Evolutionary conservation across 35 echinoderm and acorn worm species (phyloP).

Genomic region (Apostichopus japonicus): DNA sequence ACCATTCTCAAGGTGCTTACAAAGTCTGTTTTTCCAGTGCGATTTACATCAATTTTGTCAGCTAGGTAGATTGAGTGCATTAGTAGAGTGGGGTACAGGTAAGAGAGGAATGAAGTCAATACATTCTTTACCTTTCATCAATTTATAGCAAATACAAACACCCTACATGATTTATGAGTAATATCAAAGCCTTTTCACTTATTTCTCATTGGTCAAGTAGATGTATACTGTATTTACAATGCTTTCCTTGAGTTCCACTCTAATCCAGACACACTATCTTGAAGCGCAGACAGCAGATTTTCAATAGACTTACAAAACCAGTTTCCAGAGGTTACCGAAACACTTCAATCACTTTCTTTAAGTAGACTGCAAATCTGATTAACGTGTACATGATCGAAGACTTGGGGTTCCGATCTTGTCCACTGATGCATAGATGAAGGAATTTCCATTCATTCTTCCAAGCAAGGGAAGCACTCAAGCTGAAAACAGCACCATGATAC

Average conservation of each 20-base stretch:
- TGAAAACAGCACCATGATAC: slow-evolving; percentile 14
- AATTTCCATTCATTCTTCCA: slow-evolving; percentile 32
- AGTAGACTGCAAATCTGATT: slow-evolving; percentile 32
- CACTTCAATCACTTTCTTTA: neutral
- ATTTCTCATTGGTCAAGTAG: no score
- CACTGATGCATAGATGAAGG: slow-evolving; percentile 36
- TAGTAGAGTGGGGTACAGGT: no score
- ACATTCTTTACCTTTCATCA: no score
- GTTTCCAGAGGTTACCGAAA: neutral
- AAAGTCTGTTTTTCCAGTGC: no score
- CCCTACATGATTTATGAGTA: no score
- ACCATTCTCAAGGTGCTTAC: no score
- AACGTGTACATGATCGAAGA: slow-evolving; percentile 29
- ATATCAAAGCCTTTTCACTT: no score
- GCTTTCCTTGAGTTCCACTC: neutral
- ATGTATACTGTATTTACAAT: neutral
- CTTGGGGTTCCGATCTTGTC: neutral
- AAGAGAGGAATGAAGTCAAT: no score
- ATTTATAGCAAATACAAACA: no score
- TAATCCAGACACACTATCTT: neutral
- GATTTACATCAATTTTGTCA: no score
- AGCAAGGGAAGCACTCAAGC: slow-evolving; percentile 10
- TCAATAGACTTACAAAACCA: neutral
- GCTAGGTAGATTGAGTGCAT: no score
- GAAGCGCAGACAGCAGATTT: no score